phyloP scores from a whole-genome alignment of 2,888 invertebrate genomes.

The Galerucella pusilla region DNA sequence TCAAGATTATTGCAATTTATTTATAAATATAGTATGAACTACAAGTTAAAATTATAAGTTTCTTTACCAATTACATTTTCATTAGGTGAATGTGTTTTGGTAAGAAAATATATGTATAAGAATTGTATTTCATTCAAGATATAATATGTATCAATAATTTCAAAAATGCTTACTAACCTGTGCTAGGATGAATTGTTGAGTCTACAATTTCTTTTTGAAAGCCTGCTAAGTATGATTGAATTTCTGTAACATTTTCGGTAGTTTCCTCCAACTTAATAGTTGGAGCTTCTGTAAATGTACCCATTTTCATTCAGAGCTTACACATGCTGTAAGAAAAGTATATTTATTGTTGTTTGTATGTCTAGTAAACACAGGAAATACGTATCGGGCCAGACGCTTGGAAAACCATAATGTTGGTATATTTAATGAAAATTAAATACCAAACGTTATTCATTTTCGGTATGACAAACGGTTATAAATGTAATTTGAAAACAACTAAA shows the following conservation, averaged over 20 bases:
- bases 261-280: conserved; percentile 66
- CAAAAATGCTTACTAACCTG: conserved; percentile 60
- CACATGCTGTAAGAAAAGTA: background rate
- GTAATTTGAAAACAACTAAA: conserved; percentile 3
- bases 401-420: too few relatives aligned
- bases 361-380: too few relatives aligned
- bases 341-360: too few relatives aligned
- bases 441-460: background rate
- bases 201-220: conserved; percentile 83
- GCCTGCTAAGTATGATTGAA: conserved; percentile 83
- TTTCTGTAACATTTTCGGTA: conserved; percentile 72
- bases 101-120: too few relatives aligned
- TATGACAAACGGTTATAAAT: background rate
- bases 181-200: conserved; percentile 62
- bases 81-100: too few relatives aligned
- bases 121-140: too few relatives aligned
- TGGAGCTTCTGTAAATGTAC: conserved; percentile 60
- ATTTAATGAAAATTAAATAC: too few relatives aligned
- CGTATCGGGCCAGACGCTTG: too few relatives aligned
- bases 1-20: background rate
- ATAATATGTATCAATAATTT: too few relatives aligned
- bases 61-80: too few relatives aligned
- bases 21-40: too few relatives aligned
- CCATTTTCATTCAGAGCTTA: conserved; percentile 56
- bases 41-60: too few relatives aligned